Conservation (phyloP, 2,797 vertebrate species). For the Lepilemur septentrionalis region DNA sequence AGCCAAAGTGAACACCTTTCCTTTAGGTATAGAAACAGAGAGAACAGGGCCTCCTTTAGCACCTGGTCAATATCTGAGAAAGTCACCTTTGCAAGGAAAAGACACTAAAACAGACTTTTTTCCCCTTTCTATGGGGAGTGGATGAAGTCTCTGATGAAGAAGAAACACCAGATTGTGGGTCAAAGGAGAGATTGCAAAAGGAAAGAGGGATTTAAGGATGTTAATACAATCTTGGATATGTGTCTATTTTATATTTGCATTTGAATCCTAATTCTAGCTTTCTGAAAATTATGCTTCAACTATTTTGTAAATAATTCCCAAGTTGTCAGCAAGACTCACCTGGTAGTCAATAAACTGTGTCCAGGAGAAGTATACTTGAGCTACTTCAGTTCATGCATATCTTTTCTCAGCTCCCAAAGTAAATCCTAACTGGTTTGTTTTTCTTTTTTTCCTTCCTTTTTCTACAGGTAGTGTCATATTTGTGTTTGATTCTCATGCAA, state of each 20-base stretch:
- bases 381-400: not conserved
- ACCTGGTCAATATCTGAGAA: not conserved
- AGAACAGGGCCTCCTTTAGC: not conserved
- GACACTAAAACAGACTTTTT: not conserved
- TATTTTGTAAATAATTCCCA: not conserved
- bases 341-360: not conserved
- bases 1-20: accelerated
- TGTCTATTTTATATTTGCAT: not conserved
- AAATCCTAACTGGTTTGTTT: not conserved
- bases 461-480: not conserved
- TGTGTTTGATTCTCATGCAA: not conserved
- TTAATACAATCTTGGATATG: not conserved
- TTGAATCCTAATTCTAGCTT: not conserved
- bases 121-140: too few species aligned
- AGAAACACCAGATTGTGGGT: not conserved
- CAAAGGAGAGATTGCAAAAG: not conserved
- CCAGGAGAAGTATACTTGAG: not conserved
- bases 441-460: not conserved
- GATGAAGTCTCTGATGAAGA: not conserved
- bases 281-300: not conserved
- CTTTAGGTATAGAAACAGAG: not conserved
- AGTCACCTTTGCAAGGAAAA: not conserved
- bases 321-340: not conserved
- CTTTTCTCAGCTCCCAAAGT: not conserved
- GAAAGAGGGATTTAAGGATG: not conserved